Percentiles rank a stretch among this genome's conserved stretches.
phyloP scores from a whole-genome alignment of 2,888 invertebrate species.

The Spodoptera picta region DNA sequence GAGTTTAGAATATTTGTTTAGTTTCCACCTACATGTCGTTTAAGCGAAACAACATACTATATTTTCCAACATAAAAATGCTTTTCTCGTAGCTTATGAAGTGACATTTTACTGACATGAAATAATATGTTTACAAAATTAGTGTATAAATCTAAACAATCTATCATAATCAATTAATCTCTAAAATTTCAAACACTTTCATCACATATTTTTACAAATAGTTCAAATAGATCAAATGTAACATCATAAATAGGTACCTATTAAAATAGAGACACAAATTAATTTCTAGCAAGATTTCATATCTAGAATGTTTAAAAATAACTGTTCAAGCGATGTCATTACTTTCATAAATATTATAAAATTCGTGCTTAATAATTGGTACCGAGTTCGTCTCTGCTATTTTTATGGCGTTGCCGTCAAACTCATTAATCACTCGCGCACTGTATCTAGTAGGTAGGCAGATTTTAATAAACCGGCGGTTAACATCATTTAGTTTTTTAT shows the following conservation, averaged over 20 bases:
- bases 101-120: constrained; percentile 5
- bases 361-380: constrained; percentile 36
- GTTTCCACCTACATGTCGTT: constrained; percentile 8
- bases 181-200: constrained; percentile 4
- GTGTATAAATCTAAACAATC: background rate
- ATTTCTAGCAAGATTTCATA: constrained; percentile 33
- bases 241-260: constrained; percentile 22
- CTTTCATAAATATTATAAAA: constrained; percentile 36
- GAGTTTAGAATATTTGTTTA: constrained; percentile 6
- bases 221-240: constrained; percentile 20
- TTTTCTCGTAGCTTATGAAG: constrained; percentile 1
- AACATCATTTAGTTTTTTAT: constrained; percentile 44
- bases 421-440: constrained; percentile 47
- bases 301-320: constrained; percentile 21
- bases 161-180: constrained; percentile 5
- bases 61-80: constrained; percentile 4
- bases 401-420: constrained; percentile 46
- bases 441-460: constrained; percentile 37
- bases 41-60: background rate
- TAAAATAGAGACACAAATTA: constrained; percentile 34
- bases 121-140: constrained; percentile 5
- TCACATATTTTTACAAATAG: constrained; percentile 17
- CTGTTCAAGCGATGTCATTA: constrained; percentile 28
- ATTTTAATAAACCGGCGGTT: constrained; percentile 48
- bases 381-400: constrained; percentile 48